Evolutionary conservation across 2,113 vertebrate species (phyloP).

Genomic region (Coturnix japonica): DNA sequence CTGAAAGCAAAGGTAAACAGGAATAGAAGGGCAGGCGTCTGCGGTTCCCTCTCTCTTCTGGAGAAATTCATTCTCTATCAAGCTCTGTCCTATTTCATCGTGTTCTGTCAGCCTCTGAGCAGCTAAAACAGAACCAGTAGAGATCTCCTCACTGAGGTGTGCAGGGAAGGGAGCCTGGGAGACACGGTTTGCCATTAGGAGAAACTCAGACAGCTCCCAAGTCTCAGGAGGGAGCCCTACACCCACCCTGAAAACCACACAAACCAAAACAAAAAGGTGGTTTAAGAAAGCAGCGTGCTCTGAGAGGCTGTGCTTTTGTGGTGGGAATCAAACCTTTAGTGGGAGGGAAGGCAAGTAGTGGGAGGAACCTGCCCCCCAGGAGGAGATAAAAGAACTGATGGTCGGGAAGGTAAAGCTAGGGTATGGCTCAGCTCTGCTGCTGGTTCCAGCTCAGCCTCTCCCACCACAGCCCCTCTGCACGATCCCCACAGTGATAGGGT

Average conservation of each 20-base stretch:
- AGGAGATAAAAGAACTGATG: not conserved
- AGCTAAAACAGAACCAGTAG: not conserved
- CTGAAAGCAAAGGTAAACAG: constrained; percentile 66
- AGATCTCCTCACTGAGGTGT: not conserved
- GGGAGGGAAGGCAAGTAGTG: not conserved
- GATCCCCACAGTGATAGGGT: not conserved
- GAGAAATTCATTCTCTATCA: constrained; percentile 10
- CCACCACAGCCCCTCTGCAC: fast-evolving
- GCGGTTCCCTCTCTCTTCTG: constrained; percentile 6
- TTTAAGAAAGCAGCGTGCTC: not conserved
- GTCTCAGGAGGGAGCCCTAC: not conserved
- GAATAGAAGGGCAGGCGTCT: constrained; percentile 29
- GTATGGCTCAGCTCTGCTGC: not conserved
- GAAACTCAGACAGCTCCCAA: not conserved
- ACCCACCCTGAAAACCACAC: not conserved
- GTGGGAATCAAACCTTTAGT: not conserved
- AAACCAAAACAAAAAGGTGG: not conserved
- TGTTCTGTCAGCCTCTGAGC: not conserved
- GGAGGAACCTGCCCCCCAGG: not conserved
- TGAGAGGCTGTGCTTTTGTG: not conserved
- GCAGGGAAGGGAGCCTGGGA: not conserved
- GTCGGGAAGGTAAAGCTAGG: not conserved
- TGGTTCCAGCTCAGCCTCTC: not conserved
- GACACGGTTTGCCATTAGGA: not conserved
- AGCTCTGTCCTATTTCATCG: not conserved